phyloP scores from a whole-genome alignment of 1,140 invertebrate genomes.

The Temnothorax nylanderi region DNA sequence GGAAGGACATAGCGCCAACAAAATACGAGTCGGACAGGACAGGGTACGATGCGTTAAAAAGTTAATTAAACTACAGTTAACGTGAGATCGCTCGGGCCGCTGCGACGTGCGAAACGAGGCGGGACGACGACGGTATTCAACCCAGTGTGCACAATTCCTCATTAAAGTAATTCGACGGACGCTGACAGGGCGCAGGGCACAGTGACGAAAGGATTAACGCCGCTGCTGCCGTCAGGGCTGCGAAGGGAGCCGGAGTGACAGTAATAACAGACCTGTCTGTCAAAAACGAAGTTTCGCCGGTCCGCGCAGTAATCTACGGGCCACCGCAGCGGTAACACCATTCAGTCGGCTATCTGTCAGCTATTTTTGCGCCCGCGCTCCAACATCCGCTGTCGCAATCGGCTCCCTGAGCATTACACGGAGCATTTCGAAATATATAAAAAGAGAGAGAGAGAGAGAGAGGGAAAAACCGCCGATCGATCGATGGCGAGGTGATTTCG shows the following conservation, averaged over 20 bases:
- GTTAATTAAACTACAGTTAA: constrained; percentile 59
- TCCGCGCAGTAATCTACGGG: constrained; percentile 65
- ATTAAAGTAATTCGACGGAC: constrained; percentile 71
- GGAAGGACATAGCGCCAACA: background rate
- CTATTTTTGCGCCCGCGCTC: constrained; percentile 72
- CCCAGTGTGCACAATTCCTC: constrained; percentile 62
- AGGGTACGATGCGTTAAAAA: constrained; percentile 34
- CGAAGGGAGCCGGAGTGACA: constrained; percentile 71
- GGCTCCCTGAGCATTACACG: constrained; percentile 59
- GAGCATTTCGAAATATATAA: constrained; percentile 55
- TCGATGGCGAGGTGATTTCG: constrained; percentile 26
- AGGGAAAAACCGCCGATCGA: constrained; percentile 13
- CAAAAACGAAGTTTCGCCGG: constrained; percentile 75
- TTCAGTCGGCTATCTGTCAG: constrained; percentile 75
- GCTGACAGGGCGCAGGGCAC: constrained; percentile 63
- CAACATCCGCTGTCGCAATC: constrained; percentile 63
- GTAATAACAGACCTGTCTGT: constrained; percentile 80
- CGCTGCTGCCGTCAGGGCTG: constrained; percentile 54
- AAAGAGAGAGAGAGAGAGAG: constrained; percentile 53
- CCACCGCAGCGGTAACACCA: constrained; percentile 65
- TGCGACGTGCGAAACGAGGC: background rate
- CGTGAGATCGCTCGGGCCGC: constrained; percentile 30
- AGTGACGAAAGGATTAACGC: constrained; percentile 73
- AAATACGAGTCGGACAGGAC: background rate
- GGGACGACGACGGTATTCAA: constrained; percentile 49